Conservation (phyloP, 2,797 vertebrate genomes). For the Parotocinclus haroldoi region DNA sequence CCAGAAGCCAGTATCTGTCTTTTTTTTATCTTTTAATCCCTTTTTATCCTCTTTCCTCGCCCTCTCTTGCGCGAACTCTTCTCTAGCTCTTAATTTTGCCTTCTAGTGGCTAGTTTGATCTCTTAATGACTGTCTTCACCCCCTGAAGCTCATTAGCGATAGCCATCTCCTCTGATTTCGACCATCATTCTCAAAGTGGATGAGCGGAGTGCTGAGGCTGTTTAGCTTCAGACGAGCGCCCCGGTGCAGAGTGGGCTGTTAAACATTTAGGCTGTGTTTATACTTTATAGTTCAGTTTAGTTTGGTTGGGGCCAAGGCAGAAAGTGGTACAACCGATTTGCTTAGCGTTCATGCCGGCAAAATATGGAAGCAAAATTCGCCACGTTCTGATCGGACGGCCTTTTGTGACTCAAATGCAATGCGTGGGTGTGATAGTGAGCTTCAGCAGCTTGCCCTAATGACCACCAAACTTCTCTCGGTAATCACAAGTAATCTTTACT, state of each 20-base stretch:
- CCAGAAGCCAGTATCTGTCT: background rate
- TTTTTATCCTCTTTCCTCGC: slow-evolving; percentile 5
- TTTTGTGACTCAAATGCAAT: no score
- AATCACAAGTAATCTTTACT: no score
- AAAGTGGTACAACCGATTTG: no score
- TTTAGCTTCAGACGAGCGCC: background rate
- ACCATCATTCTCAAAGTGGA: slow-evolving; percentile 34
- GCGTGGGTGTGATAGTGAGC: no score
- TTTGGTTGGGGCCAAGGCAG: no score
- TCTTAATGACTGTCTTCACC: slow-evolving; percentile 38
- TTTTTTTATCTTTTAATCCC: slow-evolving; percentile 1
- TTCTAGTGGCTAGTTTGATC: slow-evolving; percentile 34
- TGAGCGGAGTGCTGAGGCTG: slow-evolving; percentile 3
- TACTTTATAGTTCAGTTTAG: no score
- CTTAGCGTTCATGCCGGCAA: no score
- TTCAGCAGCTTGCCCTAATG: no score
- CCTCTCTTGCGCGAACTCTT: slow-evolving; percentile 10
- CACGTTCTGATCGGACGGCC: no score
- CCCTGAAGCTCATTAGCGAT: slow-evolving; percentile 37
- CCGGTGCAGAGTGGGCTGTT: background rate
- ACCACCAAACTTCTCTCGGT: no score
- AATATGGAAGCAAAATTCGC: no score
- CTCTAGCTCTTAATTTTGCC: slow-evolving; percentile 16
- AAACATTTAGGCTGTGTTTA: background rate
- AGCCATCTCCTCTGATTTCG: slow-evolving; percentile 32